Evolutionary conservation across 1,140 invertebrate species (phyloP), one percentile per base, ranked within the genome.

Genomic region (Ostrea denselamellosa): DNA sequence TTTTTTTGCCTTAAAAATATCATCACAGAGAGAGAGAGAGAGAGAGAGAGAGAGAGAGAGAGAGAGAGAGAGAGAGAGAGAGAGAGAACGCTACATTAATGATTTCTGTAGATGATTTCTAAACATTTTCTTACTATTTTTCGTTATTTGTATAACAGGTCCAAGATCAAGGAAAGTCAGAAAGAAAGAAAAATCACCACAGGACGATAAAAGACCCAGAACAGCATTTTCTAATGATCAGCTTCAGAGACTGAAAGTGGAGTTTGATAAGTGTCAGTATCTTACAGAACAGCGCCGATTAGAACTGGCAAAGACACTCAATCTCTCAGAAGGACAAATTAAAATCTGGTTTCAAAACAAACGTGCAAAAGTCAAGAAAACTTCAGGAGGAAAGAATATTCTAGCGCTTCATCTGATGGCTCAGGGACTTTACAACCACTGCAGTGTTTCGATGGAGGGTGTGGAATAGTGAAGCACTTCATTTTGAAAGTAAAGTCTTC

Each of bases 281-380:
- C 96, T 99, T 90, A 99, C 98, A 0, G 99, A 99, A 93, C 96
- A 98, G 89, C 95, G 99, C 92, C 96, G 99, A 89, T 98, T 98
- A 95, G 97, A 98, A 89, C 96, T 99, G 85, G 98, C 98, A 8
- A 96, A 97, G 17, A 98, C 99, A 92, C 95, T 99, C 51, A 97
- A 97, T 10, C 95, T 99, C 19, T 99, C 99, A 93, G 99, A 99
- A 94, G 98, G 98, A 0, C 99, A 99, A 95, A 99, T 99, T 94
- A 99, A 99, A 96, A 99, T 99, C 93, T 96, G 96, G 96, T 99
- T 99, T 95, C 98, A 99, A 95, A 99, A 99, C 95, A 99, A 99
- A 94, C 95, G 99, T 68, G 99, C 99, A 82, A 99, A 99, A 95
- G 98, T 99, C 94, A 99, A 99, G 96, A 99, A 99, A 94, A 96